phyloP scores from a whole-genome alignment of 2,888 invertebrate species.

The Acrobasis suavella region DNA sequence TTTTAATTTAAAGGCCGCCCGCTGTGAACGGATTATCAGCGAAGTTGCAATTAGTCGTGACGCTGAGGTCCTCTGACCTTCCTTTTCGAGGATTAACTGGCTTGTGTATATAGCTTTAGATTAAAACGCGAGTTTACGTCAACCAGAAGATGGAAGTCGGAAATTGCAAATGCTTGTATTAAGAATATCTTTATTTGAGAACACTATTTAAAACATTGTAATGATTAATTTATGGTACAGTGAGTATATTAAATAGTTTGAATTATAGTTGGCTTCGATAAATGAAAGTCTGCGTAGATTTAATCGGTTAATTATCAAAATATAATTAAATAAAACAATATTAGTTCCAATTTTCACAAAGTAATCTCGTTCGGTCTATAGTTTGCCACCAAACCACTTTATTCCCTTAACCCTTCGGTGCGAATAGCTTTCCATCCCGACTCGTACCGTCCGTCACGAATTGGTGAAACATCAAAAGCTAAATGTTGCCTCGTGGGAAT shows the following conservation, averaged over 20 bases:
- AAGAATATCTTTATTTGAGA: too few relatives aligned
- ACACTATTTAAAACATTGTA: too few relatives aligned
- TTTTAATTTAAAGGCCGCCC: conserved; percentile 79
- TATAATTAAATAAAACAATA: background rate
- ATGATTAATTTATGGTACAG: too few relatives aligned
- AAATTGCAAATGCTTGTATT: background rate
- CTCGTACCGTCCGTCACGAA: conserved; percentile 34
- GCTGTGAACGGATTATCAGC: conserved; percentile 78
- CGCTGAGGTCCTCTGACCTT: conserved; percentile 53
- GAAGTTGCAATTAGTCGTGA: conserved; percentile 71
- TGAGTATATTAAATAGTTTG: too few relatives aligned
- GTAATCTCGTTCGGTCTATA: background rate
- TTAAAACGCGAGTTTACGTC: conserved; percentile 31
- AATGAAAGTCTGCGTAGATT: too few relatives aligned
- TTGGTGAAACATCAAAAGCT: conserved; percentile 48
- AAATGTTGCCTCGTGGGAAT: conserved; percentile 67
- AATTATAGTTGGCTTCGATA: too few relatives aligned
- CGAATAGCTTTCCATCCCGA: conserved; percentile 28
- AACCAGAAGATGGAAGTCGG: background rate
- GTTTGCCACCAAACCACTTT: conserved; percentile 10
- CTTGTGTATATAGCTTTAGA: conserved; percentile 37
- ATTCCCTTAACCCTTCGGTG: conserved; percentile 24
- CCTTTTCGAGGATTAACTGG: conserved; percentile 54
- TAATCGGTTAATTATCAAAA: too few relatives aligned
- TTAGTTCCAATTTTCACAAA: background rate